phyloP scores from a whole-genome alignment of 2,888 invertebrate genomes.

The Hypena proboscidalis region DNA sequence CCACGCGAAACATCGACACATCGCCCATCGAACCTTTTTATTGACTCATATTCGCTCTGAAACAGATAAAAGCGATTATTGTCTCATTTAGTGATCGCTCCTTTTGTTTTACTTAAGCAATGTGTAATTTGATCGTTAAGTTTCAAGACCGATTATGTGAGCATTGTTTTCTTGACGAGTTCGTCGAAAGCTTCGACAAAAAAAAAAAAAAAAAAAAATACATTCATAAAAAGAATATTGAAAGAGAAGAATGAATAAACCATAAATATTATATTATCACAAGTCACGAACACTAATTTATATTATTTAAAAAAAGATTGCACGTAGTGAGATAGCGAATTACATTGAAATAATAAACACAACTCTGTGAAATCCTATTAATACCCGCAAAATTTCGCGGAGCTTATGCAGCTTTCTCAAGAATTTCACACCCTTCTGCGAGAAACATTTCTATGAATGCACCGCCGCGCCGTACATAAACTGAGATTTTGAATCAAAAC shows the following conservation, averaged over 20 bases:
- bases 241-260: too few relatives aligned
- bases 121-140: conserved; percentile 21
- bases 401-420: conserved; percentile 27
- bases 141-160: conserved; percentile 4
- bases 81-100: conserved; percentile 26
- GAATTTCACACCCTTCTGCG: conserved; percentile 26
- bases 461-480: conserved; percentile 29
- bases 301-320: too few relatives aligned
- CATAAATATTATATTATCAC: too few relatives aligned
- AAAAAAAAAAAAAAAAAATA: too few relatives aligned
- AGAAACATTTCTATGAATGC: conserved; percentile 31
- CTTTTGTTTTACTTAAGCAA: conserved; percentile 21
- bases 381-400: conserved; percentile 26
- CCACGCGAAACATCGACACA: conserved; percentile 53
- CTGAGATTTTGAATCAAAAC: conserved; percentile 41
- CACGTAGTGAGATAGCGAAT: too few relatives aligned
- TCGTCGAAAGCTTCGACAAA: conserved; percentile 21
- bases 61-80: conserved; percentile 40
- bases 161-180: conserved; percentile 19
- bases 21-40: conserved; percentile 49
- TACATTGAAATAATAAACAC: too few relatives aligned
- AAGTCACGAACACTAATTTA: too few relatives aligned
- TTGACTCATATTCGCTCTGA: conserved; percentile 49
- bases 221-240: too few relatives aligned
- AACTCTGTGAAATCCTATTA: conserved; percentile 15